Evolutionary conservation across 92 coral and sea anemone genomes (phyloP), one percentile per base, ranked within the genome.

Genomic region (Hydrozoanthus gracilis): DNA sequence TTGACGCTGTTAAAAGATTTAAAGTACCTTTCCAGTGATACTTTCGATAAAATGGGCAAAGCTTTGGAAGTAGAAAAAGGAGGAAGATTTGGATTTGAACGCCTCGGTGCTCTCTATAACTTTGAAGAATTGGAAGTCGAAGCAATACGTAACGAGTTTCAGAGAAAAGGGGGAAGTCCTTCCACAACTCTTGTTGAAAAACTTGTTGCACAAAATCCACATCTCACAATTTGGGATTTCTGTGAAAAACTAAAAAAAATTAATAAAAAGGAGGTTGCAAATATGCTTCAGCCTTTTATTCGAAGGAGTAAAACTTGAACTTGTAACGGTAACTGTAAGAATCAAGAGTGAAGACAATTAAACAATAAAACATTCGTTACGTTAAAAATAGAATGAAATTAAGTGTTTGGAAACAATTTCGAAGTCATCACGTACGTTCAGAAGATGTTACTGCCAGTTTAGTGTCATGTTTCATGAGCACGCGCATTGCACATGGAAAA

Each of bases 41-140:
- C 9, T 2, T 50, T 7, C 16, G 78, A 74, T 0, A 52, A 1
- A 76, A 54, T 51, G 18, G 51, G 80, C 15, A 76, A 8, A 11
- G 2, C 4, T 1, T 45, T 76, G 15, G 64, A 51, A 3, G 2
- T 0, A 11, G 11, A 18, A 76, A 54, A 18, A 52, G 14, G 6
- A 4, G 80, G 80, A 20, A 51, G 44, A 27, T 76, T 8, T 35
- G 82, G 11, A 1, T 76, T 76, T 51, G 82, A 76, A 6, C 65
- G 65, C 0, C 15, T 76, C 1, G 82, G 82, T 76, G 50, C 17
- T 20, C 15, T 35, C 18, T 76, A 16, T 51, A 27, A 20, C 3
- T 14, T 76, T 49, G 65, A 76, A 48, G 3, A 76, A 54, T 35
- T 27, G 8, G 9, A 11, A 4, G 20, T 16, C 2, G 12, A 5